A percentile compares a stretch with the other conserved stretches of the same genome.
These are phyloP conservation scores for Lepus oiostolus DNA, from an alignment of 2,797 vertebrate genomes.

Conservation along the genomic window DNA sequence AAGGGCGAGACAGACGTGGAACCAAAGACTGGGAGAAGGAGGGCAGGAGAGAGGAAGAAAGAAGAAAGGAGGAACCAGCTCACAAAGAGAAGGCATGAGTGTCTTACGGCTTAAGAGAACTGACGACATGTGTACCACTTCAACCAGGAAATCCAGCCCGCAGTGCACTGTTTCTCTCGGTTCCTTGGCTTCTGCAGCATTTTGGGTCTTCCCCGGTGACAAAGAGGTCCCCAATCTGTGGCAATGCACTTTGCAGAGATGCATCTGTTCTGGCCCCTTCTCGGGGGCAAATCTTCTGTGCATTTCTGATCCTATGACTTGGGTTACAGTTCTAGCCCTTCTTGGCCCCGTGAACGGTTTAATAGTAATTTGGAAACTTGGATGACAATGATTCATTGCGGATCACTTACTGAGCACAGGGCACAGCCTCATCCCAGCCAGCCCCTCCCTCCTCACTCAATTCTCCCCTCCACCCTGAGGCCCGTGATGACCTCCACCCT, in stretches of 20 bases:
- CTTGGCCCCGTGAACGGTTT: not conserved
- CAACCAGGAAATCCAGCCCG: not conserved
- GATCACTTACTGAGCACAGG: not conserved
- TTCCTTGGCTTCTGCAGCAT: not conserved
- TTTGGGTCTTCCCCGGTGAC: not conserved
- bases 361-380: not conserved
- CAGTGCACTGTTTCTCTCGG: accelerated
- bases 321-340: not conserved
- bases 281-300: not conserved
- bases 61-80: not conserved
- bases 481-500: not conserved
- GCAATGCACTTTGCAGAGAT: not conserved
- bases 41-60: not conserved
- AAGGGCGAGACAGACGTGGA: not conserved
- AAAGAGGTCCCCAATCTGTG: not conserved
- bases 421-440: not conserved
- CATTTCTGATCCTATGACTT: not conserved
- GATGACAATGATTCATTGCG: not conserved
- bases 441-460: no score
- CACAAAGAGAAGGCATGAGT: not conserved
- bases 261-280: not conserved
- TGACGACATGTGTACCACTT: not conserved
- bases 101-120: not conserved
- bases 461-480: not conserved
- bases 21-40: not conserved